A percentile compares a stretch with the other conserved stretches of the same genome.
These are phyloP conservation scores for Epinephelus coioides DNA, from an alignment of 2,797 vertebrate species.

Conservation along the genomic window DNA sequence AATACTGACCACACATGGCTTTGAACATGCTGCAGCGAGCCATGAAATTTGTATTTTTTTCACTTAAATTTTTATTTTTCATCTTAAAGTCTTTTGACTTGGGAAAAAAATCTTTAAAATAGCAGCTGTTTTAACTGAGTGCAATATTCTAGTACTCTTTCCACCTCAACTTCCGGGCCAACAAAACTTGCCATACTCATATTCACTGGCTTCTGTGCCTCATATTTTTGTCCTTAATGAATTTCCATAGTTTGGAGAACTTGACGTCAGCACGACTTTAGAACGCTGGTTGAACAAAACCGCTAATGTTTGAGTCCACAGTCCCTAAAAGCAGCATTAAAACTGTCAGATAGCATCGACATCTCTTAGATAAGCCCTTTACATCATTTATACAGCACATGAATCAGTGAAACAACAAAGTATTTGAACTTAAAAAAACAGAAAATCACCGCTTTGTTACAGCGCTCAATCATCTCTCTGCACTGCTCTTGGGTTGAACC, in stretches of 20 bases:
- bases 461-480: too few relatives aligned
- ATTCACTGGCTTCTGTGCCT: too few relatives aligned
- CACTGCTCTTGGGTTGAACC: conserved; percentile 35
- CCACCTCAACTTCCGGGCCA: not conserved
- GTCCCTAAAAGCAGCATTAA: not conserved
- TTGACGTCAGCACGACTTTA: conserved; percentile 2
- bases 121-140: too few relatives aligned
- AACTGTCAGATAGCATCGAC: not conserved
- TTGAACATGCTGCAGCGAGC: not conserved
- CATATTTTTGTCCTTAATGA: not conserved
- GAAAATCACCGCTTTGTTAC: not conserved
- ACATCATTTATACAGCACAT: fast-evolving
- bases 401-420: not conserved
- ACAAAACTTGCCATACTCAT: not conserved
- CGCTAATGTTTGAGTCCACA: not conserved
- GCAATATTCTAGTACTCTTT: too few relatives aligned
- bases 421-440: not conserved
- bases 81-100: too few relatives aligned
- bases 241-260: conserved; percentile 12
- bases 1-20: not conserved
- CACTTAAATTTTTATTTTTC: not conserved
- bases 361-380: fast-evolving
- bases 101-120: too few relatives aligned
- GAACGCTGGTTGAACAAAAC: conserved; percentile 4
- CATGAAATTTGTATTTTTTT: not conserved